Conservation (phyloP, 2,797 vertebrate species). For the Dallia pectoralis region DNA sequence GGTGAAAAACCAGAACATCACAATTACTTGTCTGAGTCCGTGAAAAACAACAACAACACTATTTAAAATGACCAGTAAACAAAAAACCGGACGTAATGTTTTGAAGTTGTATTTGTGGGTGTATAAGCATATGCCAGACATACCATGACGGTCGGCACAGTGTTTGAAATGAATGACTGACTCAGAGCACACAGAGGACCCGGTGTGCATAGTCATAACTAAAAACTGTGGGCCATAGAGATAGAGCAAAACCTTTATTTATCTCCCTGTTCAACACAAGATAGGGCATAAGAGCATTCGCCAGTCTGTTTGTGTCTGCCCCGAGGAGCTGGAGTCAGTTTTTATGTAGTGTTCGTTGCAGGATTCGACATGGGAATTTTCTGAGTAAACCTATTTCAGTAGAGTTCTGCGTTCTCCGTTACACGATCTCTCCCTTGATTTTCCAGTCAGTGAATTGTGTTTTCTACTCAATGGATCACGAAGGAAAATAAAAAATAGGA, state of each 20-base stretch:
- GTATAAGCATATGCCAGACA: too few species aligned
- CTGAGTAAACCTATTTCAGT: conserved; percentile 54
- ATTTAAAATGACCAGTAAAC: too few species aligned
- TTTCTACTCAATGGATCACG: conserved; percentile 59
- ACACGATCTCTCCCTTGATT: conserved; percentile 47
- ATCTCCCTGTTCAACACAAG: conserved; percentile 29
- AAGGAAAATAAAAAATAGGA: conserved; percentile 9
- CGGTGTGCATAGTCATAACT: conserved; percentile 33
- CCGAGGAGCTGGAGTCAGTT: conserved; percentile 42
- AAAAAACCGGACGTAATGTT: not conserved
- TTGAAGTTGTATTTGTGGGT: too few species aligned
- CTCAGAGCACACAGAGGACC: conserved; percentile 8
- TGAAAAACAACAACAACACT: not conserved
- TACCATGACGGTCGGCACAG: conserved; percentile 3
- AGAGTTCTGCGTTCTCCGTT: conserved; percentile 51
- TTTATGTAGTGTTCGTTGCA: conserved; percentile 45
- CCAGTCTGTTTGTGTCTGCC: conserved; percentile 30
- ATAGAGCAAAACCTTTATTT: conserved; percentile 27
- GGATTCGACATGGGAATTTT: conserved; percentile 58
- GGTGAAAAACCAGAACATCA: not conserved
- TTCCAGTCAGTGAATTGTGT: conserved; percentile 57
- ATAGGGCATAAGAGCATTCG: conserved; percentile 32
- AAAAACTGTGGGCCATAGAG: conserved; percentile 20
- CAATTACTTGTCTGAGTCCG: too few species aligned
- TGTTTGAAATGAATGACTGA: conserved; percentile 4